A percentile compares a stretch with the other conserved stretches of the same genome.
Conservation (phyloP, 2,113 vertebrate species). For the Syrrhaptes paradoxus region DNA sequence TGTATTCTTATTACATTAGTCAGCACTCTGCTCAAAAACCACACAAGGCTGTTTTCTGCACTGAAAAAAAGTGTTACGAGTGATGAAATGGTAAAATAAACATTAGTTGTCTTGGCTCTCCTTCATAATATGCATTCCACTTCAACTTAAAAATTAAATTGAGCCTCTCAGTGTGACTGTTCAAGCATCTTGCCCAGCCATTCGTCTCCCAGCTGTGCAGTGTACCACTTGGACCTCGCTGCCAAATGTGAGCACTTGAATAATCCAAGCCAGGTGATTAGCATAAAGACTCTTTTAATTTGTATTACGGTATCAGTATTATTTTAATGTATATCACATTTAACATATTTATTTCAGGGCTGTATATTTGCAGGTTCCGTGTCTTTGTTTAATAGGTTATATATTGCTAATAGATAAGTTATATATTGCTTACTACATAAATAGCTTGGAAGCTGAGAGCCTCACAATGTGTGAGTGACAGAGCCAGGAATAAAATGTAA, state of each 20-base stretch:
- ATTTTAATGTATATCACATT: not conserved
- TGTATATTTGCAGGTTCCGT: not conserved
- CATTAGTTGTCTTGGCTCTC: slow-evolving; percentile 2
- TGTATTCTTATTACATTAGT: not conserved
- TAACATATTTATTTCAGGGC: not conserved
- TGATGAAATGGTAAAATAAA: slow-evolving; percentile 49
- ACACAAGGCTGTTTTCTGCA: not conserved
- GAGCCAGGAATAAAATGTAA: not conserved
- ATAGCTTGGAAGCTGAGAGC: not conserved
- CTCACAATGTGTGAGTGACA: not conserved
- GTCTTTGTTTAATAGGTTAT: not conserved
- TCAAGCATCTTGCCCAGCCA: not conserved
- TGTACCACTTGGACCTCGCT: not conserved
- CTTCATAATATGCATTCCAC: not conserved
- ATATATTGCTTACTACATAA: not conserved
- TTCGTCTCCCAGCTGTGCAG: not conserved
- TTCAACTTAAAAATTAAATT: slow-evolving; percentile 41
- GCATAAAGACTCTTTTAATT: not conserved
- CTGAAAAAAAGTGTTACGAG: not conserved
- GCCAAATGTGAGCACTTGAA: not conserved
- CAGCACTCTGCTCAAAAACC: not conserved
- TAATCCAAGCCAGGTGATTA: slow-evolving; percentile 1
- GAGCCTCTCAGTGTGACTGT: not conserved
- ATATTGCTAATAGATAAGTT: not conserved
- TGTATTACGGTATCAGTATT: not conserved